Evolutionary conservation across 2,888 invertebrate species (phyloP), one percentile per base, ranked within the genome.

Genomic region (Ornithoptera alexandrae): DNA sequence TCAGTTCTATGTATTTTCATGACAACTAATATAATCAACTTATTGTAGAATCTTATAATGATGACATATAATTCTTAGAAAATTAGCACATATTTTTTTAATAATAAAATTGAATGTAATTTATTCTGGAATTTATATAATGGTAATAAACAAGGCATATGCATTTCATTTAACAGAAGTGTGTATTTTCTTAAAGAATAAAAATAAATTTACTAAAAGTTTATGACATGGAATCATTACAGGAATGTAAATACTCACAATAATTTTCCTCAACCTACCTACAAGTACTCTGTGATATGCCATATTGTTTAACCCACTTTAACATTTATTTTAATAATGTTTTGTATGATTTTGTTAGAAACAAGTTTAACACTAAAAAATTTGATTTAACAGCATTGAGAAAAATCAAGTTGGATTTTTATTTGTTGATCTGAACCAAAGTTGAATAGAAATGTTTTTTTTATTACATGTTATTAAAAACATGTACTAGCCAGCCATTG

Each of bases 1-100:
- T 73, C 66, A 69, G 72, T 59, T 68, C 70, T 65, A 72, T 66
- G 68, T 68, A 64, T 61, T 66, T 69, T 65, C 67, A 39, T 68
- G 65, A 46, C 69, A 71, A 67, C 64, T 64, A 20, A 60, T 46
- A 62, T 12, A 24, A 36, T 59, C 67, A 71, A 66, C 62, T 53
- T 22, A 68, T 68, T 68, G 64, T 61, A 24, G 63, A 46, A 62
- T 58, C 39, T 46, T 65, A n/a, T 56, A 42, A 50, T 65, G 24
- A 64, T 67, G 61, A 65, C 62, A 53, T 67, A 57, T 69, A 67
- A 57, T 67, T 57, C 59, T 20, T 17, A 53, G 59, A 70, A 70
- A 30, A 56, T 50, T 12, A n/a, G n/a, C 22, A 22, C 4, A 22
- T 58, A 58, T 22, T 22, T 22, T 22, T 22, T 22, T 58, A 53